Evolutionary conservation across 2,888 invertebrate species (phyloP).

Genomic region (Heliconius aoede): DNA sequence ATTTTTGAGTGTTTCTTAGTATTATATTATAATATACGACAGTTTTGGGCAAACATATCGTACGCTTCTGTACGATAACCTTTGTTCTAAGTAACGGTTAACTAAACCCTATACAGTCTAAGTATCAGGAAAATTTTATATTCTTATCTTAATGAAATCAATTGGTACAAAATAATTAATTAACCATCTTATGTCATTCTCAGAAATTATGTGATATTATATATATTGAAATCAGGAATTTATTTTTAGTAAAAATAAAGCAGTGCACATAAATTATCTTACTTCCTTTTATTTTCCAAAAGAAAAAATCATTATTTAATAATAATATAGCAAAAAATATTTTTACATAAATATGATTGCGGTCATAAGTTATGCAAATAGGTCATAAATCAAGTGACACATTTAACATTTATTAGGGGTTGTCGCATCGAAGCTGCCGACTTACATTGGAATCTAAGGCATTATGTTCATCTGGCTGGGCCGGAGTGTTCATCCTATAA

Average conservation of each 20-base stretch:
- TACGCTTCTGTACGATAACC: neutral
- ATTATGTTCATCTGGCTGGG: constrained; percentile 2
- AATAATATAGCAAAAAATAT: neutral
- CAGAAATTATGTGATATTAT: too few species aligned
- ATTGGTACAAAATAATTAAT: neutral
- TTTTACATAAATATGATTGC: neutral
- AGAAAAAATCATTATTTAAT: neutral
- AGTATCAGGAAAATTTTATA: neutral
- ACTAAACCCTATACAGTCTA: too few species aligned
- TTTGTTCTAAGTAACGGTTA: too few species aligned
- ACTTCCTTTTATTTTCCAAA: neutral
- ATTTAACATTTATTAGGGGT: constrained; percentile 10
- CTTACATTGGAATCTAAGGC: constrained; percentile 17
- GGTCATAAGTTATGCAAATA: neutral
- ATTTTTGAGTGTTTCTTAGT: neutral
- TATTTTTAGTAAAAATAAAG: too few species aligned
- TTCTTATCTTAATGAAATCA: neutral
- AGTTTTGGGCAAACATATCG: neutral
- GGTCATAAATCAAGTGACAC: constrained; percentile 23
- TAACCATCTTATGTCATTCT: too few species aligned
- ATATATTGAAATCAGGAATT: too few species aligned
- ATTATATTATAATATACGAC: neutral
- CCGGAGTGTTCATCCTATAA: constrained; percentile 4
- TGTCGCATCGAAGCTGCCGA: neutral
- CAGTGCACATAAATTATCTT: too few species aligned